Evolutionary conservation across 2,797 vertebrate species (phyloP).

Genomic region (Coregonus ussuriensis): DNA sequence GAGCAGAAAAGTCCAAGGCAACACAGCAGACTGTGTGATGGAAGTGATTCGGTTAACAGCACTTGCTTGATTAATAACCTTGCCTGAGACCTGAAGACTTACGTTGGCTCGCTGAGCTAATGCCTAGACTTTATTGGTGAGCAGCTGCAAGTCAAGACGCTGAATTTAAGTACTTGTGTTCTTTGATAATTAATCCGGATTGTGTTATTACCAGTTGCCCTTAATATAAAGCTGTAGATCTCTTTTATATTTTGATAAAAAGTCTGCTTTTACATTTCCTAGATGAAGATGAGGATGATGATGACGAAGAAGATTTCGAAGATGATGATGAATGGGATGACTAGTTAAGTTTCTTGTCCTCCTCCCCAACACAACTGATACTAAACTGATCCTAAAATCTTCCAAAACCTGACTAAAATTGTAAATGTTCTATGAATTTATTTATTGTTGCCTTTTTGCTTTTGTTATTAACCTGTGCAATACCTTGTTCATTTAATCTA

Average conservation of each 20-base stretch:
- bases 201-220: not conserved
- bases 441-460: slow-evolving; percentile 93
- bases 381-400: slow-evolving; percentile 71
- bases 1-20: too few species aligned
- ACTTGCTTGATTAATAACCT: not conserved
- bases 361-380: slow-evolving; percentile 47
- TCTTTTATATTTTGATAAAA: not conserved
- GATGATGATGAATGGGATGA: slow-evolving; percentile 99
- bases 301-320: slow-evolving; percentile 96
- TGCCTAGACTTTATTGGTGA: not conserved
- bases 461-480: slow-evolving; percentile 92
- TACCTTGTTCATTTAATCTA: slow-evolving; percentile 95
- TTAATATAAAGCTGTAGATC: not conserved
- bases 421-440: slow-evolving; percentile 96
- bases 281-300: slow-evolving; percentile 95
- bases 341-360: slow-evolving; percentile 48
- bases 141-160: not conserved
- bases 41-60: not conserved
- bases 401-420: slow-evolving; percentile 86
- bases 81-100: not conserved
- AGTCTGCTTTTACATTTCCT: not conserved
- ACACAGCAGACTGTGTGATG: not conserved
- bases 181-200: not conserved
- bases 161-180: not conserved
- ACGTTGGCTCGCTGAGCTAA: not conserved